phyloP scores from a whole-genome alignment of 2,113 vertebrate genomes.

The Chloropsis hardwickii region DNA sequence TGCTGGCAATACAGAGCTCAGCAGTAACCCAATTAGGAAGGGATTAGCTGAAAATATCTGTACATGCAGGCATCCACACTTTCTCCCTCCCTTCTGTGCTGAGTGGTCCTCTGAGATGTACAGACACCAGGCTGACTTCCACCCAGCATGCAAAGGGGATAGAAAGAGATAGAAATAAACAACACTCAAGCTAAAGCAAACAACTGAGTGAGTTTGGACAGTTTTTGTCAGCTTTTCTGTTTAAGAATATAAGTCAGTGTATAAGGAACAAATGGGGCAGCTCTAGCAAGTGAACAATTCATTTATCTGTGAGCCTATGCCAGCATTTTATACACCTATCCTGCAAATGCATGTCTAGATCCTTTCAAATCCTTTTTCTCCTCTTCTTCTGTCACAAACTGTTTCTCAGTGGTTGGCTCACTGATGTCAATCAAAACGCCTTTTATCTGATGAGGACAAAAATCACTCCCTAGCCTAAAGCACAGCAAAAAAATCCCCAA shows the following conservation, averaged over 20 bases:
- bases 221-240: not conserved
- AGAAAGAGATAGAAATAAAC: not conserved
- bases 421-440: not conserved
- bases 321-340: not conserved
- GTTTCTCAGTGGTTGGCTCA: not conserved
- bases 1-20: not conserved
- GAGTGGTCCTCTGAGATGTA: not conserved
- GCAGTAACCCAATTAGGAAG: not conserved
- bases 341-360: not conserved
- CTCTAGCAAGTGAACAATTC: not conserved
- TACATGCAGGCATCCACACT: not conserved
- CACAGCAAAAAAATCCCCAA: not conserved
- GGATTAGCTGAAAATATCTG: constrained; percentile 21
- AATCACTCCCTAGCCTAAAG: not conserved
- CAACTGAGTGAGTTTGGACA: not conserved
- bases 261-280: not conserved
- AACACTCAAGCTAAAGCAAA: not conserved
- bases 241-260: not conserved
- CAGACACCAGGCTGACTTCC: not conserved
- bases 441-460: not conserved
- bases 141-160: not conserved
- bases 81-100: not conserved
- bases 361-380: not conserved
- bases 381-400: not conserved
- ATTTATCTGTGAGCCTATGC: not conserved